Percentiles rank a stretch among this genome's conserved stretches.
Evolutionary conservation across 1,140 invertebrate species (phyloP).

Genomic region (Sipha flava): DNA sequence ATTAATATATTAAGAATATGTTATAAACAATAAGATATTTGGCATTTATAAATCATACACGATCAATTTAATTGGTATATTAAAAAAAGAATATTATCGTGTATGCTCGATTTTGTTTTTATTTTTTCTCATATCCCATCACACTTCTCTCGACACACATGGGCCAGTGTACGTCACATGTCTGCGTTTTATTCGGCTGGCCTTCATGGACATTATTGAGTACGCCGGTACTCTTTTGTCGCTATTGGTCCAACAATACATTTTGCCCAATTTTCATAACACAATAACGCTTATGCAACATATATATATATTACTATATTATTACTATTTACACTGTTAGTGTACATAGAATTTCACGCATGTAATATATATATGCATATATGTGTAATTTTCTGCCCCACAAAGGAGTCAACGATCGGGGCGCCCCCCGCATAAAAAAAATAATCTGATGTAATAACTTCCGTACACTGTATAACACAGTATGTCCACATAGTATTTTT

Average conservation of each 20-base stretch:
- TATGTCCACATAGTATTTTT: too few relatives aligned
- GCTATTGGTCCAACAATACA: neutral
- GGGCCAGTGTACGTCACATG: neutral
- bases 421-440: neutral
- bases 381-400: neutral
- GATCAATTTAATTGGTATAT: too few relatives aligned
- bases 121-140: neutral
- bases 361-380: neutral
- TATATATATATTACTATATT: neutral
- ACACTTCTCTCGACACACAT: neutral
- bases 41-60: too few relatives aligned
- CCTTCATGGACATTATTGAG: slow-evolving; percentile 11
- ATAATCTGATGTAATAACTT: neutral
- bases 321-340: too few relatives aligned
- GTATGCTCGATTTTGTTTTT: neutral
- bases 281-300: neutral
- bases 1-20: too few relatives aligned
- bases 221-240: slow-evolving; percentile 9
- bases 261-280: slow-evolving; percentile 6
- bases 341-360: too few relatives aligned
- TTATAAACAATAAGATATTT: too few relatives aligned
- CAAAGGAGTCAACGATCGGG: neutral
- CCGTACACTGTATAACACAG: too few relatives aligned
- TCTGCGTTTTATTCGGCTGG: slow-evolving; percentile 4
- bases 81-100: too few relatives aligned